Evolutionary conservation across 2,113 vertebrate species (phyloP).

Genomic region (Copsychus sechellarum): DNA sequence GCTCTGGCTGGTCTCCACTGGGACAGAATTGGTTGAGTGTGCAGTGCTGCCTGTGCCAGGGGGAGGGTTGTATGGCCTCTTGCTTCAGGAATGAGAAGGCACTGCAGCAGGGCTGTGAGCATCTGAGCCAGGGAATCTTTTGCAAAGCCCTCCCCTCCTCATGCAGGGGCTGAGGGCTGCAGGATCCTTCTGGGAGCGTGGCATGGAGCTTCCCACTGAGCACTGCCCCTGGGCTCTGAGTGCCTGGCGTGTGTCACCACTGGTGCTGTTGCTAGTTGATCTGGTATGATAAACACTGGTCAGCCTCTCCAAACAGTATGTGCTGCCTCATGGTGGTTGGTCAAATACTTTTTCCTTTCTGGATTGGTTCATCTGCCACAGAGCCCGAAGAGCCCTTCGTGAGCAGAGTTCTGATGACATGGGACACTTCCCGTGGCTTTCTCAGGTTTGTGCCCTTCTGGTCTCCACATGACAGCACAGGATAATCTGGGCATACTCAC

Average conservation of each 20-base stretch:
- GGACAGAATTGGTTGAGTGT: not conserved
- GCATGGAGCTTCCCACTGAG: not conserved
- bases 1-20: not conserved
- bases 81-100: not conserved
- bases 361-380: not conserved
- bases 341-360: slow-evolving; percentile 3
- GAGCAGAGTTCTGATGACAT: slow-evolving; percentile 17
- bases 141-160: not conserved
- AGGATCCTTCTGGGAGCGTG: not conserved
- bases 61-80: not conserved
- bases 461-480: not conserved
- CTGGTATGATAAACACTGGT: not conserved
- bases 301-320: not conserved
- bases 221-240: not conserved
- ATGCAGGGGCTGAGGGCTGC: not conserved
- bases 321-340: not conserved
- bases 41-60: not conserved
- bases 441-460: slow-evolving; percentile 44
- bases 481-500: not conserved
- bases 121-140: not conserved
- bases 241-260: fast-evolving
- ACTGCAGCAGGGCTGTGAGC: not conserved
- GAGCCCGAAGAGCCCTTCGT: slow-evolving; percentile 44
- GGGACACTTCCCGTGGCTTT: slow-evolving; percentile 12
- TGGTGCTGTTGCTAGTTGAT: not conserved